Conservation (phyloP, 1,140 invertebrate species). For the Linepithema humile region DNA sequence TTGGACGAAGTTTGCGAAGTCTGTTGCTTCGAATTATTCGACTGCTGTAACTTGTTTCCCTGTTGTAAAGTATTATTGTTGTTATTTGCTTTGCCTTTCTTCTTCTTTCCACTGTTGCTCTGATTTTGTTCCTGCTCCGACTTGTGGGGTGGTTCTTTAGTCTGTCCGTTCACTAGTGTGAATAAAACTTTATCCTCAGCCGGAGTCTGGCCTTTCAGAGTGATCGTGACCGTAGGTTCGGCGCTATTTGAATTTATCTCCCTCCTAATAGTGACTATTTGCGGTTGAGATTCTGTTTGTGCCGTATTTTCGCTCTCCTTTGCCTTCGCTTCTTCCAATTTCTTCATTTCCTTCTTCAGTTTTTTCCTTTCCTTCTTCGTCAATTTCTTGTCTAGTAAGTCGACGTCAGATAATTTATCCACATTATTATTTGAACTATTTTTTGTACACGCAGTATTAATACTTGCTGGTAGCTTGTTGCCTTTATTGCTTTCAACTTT, state of each 20-base stretch:
- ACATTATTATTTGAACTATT: neutral
- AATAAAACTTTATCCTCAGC: constrained; percentile 90
- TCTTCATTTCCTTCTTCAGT: constrained; percentile 78
- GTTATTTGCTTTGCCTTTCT: constrained; percentile 82
- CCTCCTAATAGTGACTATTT: constrained; percentile 90
- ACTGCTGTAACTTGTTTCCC: constrained; percentile 70
- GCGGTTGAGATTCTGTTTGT: constrained; percentile 81
- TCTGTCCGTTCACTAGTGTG: constrained; percentile 89
- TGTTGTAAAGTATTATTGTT: constrained; percentile 58
- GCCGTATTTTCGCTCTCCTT: constrained; percentile 76
- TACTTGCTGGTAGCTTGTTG: constrained; percentile 34
- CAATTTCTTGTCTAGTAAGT: constrained; percentile 69
- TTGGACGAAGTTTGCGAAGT: constrained; percentile 44
- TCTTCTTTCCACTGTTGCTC: constrained; percentile 80
- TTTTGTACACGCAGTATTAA: constrained; percentile 41
- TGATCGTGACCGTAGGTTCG: constrained; percentile 90
- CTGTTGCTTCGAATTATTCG: constrained; percentile 71
- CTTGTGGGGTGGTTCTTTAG: constrained; percentile 82
- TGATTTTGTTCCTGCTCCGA: constrained; percentile 72
- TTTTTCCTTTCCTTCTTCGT: constrained; percentile 82
- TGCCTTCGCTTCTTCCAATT: constrained; percentile 73
- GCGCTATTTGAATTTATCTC: constrained; percentile 87
- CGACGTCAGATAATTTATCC: constrained; percentile 30
- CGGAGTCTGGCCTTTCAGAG: constrained; percentile 89
- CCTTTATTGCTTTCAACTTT: constrained; percentile 59